Percentiles rank a stretch among this genome's conserved stretches.
Evolutionary conservation across 2,797 vertebrate genomes (phyloP).

Genomic region (Cephalopachus bancanus): DNA sequence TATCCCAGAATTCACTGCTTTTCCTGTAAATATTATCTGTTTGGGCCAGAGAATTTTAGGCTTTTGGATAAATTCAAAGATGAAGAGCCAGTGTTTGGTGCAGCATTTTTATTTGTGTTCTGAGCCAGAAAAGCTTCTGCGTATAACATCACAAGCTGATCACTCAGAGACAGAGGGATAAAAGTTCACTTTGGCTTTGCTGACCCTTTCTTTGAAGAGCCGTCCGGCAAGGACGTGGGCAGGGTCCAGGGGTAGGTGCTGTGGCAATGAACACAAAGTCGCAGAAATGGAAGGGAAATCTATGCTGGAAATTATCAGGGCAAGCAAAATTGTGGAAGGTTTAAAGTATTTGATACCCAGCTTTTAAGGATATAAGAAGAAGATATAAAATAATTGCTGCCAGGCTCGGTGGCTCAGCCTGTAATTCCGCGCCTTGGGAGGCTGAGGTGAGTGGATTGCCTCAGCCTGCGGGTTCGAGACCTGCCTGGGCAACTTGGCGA

Average conservation of each 20-base stretch:
- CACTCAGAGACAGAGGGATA: not conserved
- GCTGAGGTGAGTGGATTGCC: too few relatives aligned
- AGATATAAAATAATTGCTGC: not conserved
- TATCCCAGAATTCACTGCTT: conserved; percentile 63
- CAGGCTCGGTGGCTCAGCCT: too few relatives aligned
- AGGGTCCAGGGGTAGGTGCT: not conserved
- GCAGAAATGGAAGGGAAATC: not conserved
- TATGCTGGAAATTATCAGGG: not conserved
- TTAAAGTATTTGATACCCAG: not conserved
- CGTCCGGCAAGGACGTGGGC: not conserved
- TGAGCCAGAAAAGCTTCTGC: conserved; percentile 42
- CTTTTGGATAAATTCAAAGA: conserved; percentile 60
- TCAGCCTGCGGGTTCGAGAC: too few relatives aligned
- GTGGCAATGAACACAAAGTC: not conserved
- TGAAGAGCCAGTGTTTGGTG: not conserved
- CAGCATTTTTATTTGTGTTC: conserved; percentile 49
- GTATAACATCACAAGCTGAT: not conserved
- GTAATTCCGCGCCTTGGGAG: too few relatives aligned
- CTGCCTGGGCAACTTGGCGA: too few relatives aligned
- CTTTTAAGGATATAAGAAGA: not conserved
- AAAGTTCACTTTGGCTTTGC: not conserved
- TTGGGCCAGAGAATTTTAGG: conserved; percentile 54
- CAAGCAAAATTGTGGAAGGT: not conserved
- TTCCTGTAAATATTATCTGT: conserved; percentile 69
- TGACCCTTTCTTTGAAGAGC: not conserved